phyloP scores from a whole-genome alignment of 2,888 invertebrate species.

The Ochropleura leucogaster region DNA sequence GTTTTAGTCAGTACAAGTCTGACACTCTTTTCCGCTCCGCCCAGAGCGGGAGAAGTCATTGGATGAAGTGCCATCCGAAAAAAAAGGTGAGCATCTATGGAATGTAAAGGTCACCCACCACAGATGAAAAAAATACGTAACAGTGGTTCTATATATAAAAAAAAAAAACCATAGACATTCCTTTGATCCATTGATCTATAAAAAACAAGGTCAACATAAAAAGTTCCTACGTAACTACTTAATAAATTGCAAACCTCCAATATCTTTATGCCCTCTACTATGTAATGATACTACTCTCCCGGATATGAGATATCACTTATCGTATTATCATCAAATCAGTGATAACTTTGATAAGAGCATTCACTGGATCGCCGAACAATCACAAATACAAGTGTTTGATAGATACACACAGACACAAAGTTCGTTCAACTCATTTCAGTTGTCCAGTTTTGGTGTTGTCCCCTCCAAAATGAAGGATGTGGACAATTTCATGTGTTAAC shows the following conservation, averaged over 20 bases:
- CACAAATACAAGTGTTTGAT: constrained; percentile 39
- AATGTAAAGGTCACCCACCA: neutral
- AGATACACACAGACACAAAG: constrained; percentile 33
- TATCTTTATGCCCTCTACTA: constrained; percentile 38
- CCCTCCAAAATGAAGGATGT: constrained; percentile 68
- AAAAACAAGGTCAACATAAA: constrained; percentile 12
- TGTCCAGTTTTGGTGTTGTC: constrained; percentile 52
- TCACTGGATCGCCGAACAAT: constrained; percentile 20
- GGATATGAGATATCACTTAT: constrained; percentile 60
- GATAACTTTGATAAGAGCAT: constrained; percentile 57
- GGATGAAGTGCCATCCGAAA: too few species aligned
- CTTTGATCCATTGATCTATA: neutral
- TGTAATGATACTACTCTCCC: constrained; percentile 41
- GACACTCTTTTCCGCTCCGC: too few species aligned
- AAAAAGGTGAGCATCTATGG: neutral
- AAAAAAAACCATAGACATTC: neutral
- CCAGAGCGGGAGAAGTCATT: too few species aligned
- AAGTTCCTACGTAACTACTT: neutral
- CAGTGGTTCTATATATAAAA: neutral
- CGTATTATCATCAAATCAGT: constrained; percentile 48
- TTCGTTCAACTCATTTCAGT: constrained; percentile 62
- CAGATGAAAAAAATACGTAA: neutral
- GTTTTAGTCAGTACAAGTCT: too few species aligned
- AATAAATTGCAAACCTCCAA: constrained; percentile 11
- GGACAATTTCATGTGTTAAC: constrained; percentile 58